Base-by-base conservation (phyloP, 2,113 vertebrate genomes). In the Colius striatus region DNA sequence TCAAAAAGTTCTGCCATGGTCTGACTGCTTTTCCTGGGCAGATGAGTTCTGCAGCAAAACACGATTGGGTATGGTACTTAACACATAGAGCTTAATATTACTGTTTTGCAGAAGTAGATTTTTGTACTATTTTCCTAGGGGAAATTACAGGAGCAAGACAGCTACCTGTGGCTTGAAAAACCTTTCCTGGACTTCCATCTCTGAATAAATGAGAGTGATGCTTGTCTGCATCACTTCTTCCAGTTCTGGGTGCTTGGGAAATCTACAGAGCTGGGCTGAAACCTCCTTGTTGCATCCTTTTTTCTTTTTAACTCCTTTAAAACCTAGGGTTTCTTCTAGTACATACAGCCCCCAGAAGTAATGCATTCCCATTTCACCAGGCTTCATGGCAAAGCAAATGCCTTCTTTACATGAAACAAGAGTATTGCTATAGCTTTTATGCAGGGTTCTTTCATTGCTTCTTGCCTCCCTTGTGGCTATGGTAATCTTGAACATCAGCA, bases 1-100 rank as follows among this genome's bases (percentile, higher is more conserved):
- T 97, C 99, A 98, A 98, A 98, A 79, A 84, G 98, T 98, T 34
- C 87, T 99, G 19, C 99, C 99, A 0, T 99, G 99, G 99, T 97
- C 97, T 8, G 87, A 92, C 4, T 99, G 99, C 95, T 93, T 97
- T 88, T 94, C 81, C 27, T 98, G 98, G 98, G 95, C 98, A 36
- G 97, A 98, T 60, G 67, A 70, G 7, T 96, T 97, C 71, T 99
- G 99, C 97, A 99, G 98, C 94, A 95, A 90, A 87, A 96, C 90
- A 2, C 91, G 94, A 11, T 84, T 92, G 97, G 98, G 99, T 99
- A 97, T 53, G 7, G 16, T 60, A 70, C 15, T 86, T 50, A 70
- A 21, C 18, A 76, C 16, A 51, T 3, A 18, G 9, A 77, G 10
- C 29, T 74, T 87, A 67, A 27, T 21, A 36, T 19, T 30, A 45